Conservation (phyloP, 1,140 invertebrate species). For the Eumaeus atala region DNA sequence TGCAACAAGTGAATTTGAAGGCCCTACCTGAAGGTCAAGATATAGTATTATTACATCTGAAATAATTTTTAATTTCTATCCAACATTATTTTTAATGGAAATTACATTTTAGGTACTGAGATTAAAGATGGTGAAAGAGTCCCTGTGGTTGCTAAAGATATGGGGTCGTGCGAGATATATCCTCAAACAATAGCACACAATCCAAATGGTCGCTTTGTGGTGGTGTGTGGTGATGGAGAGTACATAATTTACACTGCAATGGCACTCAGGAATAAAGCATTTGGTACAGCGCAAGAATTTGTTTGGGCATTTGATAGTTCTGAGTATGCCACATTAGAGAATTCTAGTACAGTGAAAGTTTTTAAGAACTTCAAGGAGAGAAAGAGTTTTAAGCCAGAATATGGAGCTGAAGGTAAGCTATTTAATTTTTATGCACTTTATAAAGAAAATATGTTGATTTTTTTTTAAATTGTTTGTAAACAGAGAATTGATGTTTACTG, state of each 20-base stretch:
- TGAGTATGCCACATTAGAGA: constrained; percentile 95
- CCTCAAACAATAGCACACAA: constrained; percentile 99
- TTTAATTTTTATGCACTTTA: not conserved
- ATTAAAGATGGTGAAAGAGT: constrained; percentile 94
- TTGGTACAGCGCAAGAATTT: constrained; percentile 98
- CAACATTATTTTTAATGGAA: not conserved
- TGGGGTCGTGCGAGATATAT: constrained; percentile 99
- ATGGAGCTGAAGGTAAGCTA: constrained; percentile 89
- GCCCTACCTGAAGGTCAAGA: constrained; percentile 81
- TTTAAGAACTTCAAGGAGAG: constrained; percentile 99
- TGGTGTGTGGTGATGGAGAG: constrained; percentile 99
- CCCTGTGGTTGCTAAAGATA: constrained; percentile 96
- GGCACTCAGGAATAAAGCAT: constrained; percentile 98
- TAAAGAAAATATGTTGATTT: not conserved
- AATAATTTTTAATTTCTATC: constrained; percentile 7
- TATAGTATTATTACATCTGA: constrained; percentile 6
- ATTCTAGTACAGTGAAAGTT: constrained; percentile 91
- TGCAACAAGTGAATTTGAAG: constrained; percentile 98
- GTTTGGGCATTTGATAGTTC: constrained; percentile 98
- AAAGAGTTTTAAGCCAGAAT: constrained; percentile 96
- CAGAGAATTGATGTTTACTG: too few species aligned
- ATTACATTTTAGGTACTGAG: constrained; percentile 73
- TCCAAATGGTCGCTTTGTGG: constrained; percentile 98
- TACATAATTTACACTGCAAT: constrained; percentile 99
- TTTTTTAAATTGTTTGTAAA: not conserved